phyloP scores from a whole-genome alignment of 2,888 invertebrate genomes.

The Agonopterix arenella region DNA sequence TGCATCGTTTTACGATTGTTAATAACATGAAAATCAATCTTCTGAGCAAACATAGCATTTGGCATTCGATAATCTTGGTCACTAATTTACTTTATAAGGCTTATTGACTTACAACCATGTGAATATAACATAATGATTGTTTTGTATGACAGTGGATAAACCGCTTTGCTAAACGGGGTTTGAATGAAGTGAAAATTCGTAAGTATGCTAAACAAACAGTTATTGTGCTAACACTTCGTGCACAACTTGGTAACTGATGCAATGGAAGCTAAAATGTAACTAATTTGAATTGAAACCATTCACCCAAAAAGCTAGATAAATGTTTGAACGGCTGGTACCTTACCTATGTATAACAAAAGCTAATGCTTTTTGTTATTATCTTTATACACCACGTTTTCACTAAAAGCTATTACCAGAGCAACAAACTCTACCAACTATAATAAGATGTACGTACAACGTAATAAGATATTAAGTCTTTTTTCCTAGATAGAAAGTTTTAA shows the following conservation, averaged over 20 bases:
- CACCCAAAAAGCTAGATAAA: constrained; percentile 10
- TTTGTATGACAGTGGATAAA: constrained; percentile 15
- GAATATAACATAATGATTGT: constrained; percentile 14
- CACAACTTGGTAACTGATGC: constrained; percentile 13
- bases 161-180: constrained; percentile 23
- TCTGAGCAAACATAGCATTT: constrained; percentile 26
- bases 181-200: constrained; percentile 18
- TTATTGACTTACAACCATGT: constrained; percentile 34
- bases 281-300: constrained; percentile 29
- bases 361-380: no score
- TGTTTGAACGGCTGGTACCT: no score
- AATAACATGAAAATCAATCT: constrained; percentile 11
- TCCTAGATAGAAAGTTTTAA: no score
- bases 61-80: constrained; percentile 18
- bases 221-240: constrained; percentile 23
- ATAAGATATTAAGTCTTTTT: no score
- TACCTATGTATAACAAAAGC: no score
- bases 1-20: constrained; percentile 4
- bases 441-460: no score
- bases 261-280: constrained; percentile 5
- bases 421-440: no score
- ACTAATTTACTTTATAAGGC: constrained; percentile 38
- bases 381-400: no score
- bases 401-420: no score
- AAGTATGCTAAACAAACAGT: constrained; percentile 11